phyloP scores from a whole-genome alignment of 2,113 vertebrate genomes.

The Bostrychus sinensis region DNA sequence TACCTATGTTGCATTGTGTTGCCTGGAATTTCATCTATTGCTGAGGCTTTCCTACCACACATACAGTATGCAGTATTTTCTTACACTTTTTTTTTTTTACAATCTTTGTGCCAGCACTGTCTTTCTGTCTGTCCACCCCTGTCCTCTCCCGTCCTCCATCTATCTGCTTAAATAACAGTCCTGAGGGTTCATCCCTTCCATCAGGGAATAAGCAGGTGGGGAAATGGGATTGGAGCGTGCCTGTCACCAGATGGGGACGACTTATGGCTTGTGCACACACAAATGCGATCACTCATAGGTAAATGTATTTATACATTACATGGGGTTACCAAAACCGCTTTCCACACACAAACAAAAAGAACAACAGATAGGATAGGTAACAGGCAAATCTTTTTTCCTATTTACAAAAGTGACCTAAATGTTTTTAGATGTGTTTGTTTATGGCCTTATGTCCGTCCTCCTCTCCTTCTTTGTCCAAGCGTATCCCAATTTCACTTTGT shows the following conservation, averaged over 20 bases:
- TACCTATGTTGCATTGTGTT: constrained; percentile 10
- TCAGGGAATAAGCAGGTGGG: constrained; percentile 71
- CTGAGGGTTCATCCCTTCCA: constrained; percentile 64
- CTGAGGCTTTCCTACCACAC: background rate
- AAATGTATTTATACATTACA: constrained; percentile 23
- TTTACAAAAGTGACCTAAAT: background rate
- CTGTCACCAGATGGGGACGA: constrained; percentile 69
- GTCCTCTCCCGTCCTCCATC: constrained; percentile 28
- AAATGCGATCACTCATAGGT: constrained; percentile 18
- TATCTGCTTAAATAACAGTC: constrained; percentile 83
- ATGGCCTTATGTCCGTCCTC: no score
- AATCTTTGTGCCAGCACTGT: background rate
- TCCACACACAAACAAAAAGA: constrained; percentile 16
- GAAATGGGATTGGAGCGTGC: constrained; percentile 69
- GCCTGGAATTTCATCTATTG: background rate
- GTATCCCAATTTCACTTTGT: no score
- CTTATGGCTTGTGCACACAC: constrained; percentile 51
- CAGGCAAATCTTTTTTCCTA: background rate
- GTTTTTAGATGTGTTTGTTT: background rate
- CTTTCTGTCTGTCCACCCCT: constrained; percentile 51
- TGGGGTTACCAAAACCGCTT: background rate
- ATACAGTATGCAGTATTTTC: constrained; percentile 8
- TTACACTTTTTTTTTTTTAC: background rate
- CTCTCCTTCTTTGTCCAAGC: no score
- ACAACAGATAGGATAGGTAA: constrained; percentile 7